Evolutionary conservation across 2,113 vertebrate genomes (phyloP), one percentile per base, ranked within the genome.

Genomic region (Pituophis catenifer): DNA sequence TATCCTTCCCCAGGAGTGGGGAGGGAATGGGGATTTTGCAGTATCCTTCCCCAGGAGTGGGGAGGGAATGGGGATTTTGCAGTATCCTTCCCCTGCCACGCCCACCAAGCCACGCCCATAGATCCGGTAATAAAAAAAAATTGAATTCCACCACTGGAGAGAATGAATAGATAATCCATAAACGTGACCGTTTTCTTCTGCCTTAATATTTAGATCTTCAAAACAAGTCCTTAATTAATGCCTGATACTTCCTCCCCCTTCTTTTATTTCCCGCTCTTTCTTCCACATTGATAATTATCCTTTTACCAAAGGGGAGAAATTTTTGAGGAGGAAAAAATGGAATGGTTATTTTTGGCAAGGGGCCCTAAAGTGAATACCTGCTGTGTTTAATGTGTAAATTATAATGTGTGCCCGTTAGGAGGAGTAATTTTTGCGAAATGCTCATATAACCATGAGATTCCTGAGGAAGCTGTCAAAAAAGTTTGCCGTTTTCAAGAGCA

Each of bases 331-430:
- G 6, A 15, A 48, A 29, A 54, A 50, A 50, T 50, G 44, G 44
- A 91, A 94, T 38, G 93, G 97, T 97, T 97, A 94, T 97, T 97
- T 96, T 97, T 97, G 96, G 97, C 96, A 97, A 33, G 86, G 96
- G 95, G 96, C 94, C 75, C 93, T 96, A 57, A 97, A 96, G 96
- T 97, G 97, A 98, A 96, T 97, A 94, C 92, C 94, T 96, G 93
- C 95, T 95, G 96, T 7, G 95, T 94, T 97, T 97, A 97, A 98
- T 97, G 95, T 91, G 93, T 96, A 97, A 98, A 97, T 98, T 97
- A 97, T 96, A 97, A 97, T 1, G 92, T 97, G 93, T 95, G 93
- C 93, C 93, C 48, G 93, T 96, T 95, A 94, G 94, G 95, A 97
- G 97, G 94, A 95, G 88, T 86, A 93, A 90, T 94, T 97, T 94